Conservation (phyloP, 2,113 vertebrate species). For the Nyctereutes procyonoides region DNA sequence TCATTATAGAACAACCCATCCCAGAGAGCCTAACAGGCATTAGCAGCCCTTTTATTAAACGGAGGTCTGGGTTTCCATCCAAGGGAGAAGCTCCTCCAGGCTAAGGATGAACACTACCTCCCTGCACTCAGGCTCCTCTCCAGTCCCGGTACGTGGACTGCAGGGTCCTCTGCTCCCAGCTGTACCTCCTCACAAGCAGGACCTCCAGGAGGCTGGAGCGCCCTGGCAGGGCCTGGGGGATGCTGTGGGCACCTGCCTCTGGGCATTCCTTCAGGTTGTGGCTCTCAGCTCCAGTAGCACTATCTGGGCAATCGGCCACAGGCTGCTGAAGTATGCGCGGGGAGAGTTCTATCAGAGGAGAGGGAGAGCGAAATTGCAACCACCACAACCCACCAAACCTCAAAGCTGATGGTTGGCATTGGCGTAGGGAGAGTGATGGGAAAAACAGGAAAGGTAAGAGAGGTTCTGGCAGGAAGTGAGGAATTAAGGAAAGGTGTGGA, state of each 20-base stretch:
- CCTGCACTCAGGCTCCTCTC: background rate
- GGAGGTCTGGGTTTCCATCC: background rate
- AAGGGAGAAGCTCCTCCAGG: background rate
- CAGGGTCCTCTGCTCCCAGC: background rate
- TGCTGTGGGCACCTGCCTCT: background rate
- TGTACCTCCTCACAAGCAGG: background rate
- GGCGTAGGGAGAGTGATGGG: background rate
- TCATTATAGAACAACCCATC: background rate
- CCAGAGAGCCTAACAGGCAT: conserved; percentile 45
- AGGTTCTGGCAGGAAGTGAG: background rate
- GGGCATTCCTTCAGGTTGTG: background rate
- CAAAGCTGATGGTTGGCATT: background rate
- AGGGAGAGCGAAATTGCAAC: background rate
- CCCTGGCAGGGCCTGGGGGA: background rate
- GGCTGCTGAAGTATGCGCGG: no score
- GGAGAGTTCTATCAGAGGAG: background rate
- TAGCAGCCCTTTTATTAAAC: background rate
- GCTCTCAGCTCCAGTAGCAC: background rate
- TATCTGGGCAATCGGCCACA: accelerated
- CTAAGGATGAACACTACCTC: background rate
- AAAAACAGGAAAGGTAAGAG: background rate
- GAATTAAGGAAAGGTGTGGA: background rate
- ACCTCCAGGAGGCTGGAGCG: background rate
- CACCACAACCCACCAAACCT: no score
- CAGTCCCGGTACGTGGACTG: background rate